Evolutionary conservation across 2,797 vertebrate species (phyloP).

Genomic region (Phylloscopus collybita): DNA sequence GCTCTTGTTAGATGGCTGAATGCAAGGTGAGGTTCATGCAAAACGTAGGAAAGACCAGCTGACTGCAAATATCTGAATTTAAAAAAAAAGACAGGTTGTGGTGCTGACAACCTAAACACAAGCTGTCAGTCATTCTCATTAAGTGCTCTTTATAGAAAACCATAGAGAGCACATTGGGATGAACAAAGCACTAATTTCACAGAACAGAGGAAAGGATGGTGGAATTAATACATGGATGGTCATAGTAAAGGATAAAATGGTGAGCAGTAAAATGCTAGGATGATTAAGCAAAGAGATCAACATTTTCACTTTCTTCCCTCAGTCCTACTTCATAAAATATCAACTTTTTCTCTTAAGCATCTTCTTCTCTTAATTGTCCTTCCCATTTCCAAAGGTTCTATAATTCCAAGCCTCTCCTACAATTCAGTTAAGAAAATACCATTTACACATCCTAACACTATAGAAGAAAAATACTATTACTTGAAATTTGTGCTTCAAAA

Average conservation of each 20-base stretch:
- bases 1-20: not conserved
- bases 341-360: not conserved
- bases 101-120: not conserved
- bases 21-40: not conserved
- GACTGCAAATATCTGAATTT: not conserved
- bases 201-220: not conserved
- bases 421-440: not conserved
- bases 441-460: not conserved
- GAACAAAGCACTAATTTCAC: not conserved
- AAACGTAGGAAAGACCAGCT: not conserved
- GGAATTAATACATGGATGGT: not conserved
- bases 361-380: not conserved
- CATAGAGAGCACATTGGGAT: not conserved
- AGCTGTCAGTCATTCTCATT: not conserved
- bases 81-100: not conserved
- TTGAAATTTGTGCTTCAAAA: not conserved
- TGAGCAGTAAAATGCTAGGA: not conserved
- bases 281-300: not conserved
- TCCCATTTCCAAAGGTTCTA: not conserved
- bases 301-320: not conserved
- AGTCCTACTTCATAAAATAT: not conserved
- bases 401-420: not conserved
- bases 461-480: not conserved
- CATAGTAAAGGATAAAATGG: not conserved
- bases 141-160: not conserved